A percentile compares a stretch with the other conserved stretches of the same genome.
These are phyloP conservation scores for Callaeas wilsoni DNA, from an alignment of 2,113 vertebrate species.

Conservation along the genomic window DNA sequence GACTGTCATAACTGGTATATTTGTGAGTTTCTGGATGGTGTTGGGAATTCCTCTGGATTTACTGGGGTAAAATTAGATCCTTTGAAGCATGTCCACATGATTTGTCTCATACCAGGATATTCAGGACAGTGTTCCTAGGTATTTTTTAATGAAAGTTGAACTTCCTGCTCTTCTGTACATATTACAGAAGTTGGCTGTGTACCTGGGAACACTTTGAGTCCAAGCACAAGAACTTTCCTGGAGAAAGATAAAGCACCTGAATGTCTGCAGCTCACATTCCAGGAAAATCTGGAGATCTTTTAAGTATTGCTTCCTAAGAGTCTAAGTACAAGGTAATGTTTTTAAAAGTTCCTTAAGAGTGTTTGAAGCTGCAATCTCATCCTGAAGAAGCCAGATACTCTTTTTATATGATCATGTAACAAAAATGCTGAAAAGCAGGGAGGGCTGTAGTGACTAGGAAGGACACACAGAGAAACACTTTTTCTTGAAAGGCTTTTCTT, in stretches of 20 bases:
- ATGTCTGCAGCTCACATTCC: background rate
- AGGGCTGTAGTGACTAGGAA: background rate
- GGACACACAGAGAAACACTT: background rate
- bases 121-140: background rate
- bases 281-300: background rate
- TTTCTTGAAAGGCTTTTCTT: background rate
- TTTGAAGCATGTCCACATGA: background rate
- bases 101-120: background rate
- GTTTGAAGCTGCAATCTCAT: background rate
- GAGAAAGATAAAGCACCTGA: background rate
- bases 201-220: background rate
- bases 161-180: background rate
- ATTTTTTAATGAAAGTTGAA: background rate
- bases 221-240: background rate
- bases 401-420: background rate
- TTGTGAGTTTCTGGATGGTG: background rate
- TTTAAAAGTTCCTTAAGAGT: background rate
- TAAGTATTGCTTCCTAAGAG: background rate
- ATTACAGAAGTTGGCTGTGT: background rate
- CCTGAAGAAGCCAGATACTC: background rate
- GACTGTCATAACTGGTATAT: background rate
- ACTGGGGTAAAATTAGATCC: background rate
- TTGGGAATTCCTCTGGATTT: conserved; percentile 4
- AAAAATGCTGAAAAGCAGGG: background rate
- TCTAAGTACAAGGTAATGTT: background rate